Percentiles rank a stretch among this genome's conserved stretches.
phyloP scores from a whole-genome alignment of 1,140 invertebrate species.

The Calycopis cecrops region DNA sequence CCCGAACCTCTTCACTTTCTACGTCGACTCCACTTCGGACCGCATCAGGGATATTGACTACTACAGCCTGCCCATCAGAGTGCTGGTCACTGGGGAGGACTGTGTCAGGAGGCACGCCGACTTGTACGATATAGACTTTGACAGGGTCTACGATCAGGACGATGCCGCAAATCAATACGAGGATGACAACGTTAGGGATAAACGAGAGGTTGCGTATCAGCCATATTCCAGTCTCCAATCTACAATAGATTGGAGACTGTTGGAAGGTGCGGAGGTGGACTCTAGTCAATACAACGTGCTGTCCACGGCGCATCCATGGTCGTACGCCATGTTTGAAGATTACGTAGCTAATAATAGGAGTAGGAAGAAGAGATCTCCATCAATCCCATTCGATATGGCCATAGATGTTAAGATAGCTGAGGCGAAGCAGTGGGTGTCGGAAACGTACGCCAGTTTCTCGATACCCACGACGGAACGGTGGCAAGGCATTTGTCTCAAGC shows the following conservation, averaged over 20 bases:
- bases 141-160: constrained; percentile 71
- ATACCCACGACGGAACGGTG: constrained; percentile 86
- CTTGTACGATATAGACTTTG: constrained; percentile 68
- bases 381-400: constrained; percentile 73
- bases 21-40: constrained; percentile 89
- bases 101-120: constrained; percentile 74
- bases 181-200: constrained; percentile 60
- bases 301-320: constrained; percentile 64
- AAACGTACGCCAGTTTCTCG: constrained; percentile 88
- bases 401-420: constrained; percentile 77
- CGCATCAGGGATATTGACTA: constrained; percentile 87
- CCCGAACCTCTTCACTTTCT: constrained; percentile 88
- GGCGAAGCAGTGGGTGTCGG: constrained; percentile 88
- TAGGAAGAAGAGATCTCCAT: constrained; percentile 60
- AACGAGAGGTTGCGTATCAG: constrained; percentile 52
- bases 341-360: constrained; percentile 72
- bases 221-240: too few species aligned
- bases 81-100: constrained; percentile 84
- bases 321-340: constrained; percentile 76
- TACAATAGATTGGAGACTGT: constrained; percentile 68
- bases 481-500: constrained; percentile 85
- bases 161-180: constrained; percentile 62
- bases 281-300: constrained; percentile 69
- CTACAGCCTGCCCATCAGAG: constrained; percentile 86
- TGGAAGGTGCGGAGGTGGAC: constrained; percentile 59